A percentile compares a stretch with the other conserved stretches of the same genome.
Evolutionary conservation across 2,113 vertebrate species (phyloP).

Genomic region (Strix aluco): DNA sequence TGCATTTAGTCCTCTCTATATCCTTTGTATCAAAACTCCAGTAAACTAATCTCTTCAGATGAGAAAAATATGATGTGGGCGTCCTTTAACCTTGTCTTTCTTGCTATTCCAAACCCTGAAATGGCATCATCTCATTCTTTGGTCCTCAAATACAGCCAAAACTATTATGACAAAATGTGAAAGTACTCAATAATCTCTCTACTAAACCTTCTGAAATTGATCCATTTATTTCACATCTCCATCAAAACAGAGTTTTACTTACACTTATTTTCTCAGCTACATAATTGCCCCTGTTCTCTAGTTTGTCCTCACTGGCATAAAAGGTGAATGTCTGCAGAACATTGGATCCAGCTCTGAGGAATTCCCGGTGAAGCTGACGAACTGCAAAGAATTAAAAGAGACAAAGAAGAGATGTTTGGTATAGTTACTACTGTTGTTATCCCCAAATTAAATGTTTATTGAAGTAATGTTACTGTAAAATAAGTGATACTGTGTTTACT

Average conservation of each 20-base stretch:
- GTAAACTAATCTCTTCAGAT: background rate
- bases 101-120: background rate
- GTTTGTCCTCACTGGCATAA: constrained; percentile 96
- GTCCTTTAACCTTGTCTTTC: background rate
- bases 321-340: constrained; percentile 98
- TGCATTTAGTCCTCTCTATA: background rate
- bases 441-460: background rate
- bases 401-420: background rate
- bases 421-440: background rate
- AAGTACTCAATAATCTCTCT: background rate
- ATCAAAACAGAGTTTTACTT: constrained; percentile 63
- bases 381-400: constrained; percentile 74
- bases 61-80: background rate
- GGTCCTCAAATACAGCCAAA: background rate
- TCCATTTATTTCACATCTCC: background rate
- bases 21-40: background rate
- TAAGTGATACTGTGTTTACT: background rate
- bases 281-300: constrained; percentile 93
- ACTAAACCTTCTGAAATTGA: background rate
- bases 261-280: constrained; percentile 85
- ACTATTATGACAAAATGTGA: background rate
- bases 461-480: background rate
- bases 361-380: constrained; percentile 95
- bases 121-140: background rate
- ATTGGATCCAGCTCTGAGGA: constrained; percentile 90